Evolutionary conservation across 37 sponge, comb jelly and placozoan genomes (phyloP).

Genomic region (Diacarnus erythraeanus): DNA sequence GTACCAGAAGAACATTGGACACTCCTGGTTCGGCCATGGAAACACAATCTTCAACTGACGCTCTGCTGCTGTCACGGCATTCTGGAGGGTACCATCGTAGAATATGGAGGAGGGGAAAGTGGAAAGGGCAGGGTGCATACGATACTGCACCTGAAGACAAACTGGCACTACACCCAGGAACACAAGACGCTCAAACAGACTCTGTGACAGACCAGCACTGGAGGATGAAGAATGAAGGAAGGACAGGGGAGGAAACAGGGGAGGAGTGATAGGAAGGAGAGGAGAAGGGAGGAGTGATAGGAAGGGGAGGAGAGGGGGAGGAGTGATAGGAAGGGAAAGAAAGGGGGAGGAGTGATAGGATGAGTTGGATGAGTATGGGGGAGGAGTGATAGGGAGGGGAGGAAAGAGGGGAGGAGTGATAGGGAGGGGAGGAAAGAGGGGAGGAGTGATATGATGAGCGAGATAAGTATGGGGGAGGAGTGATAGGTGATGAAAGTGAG

Average conservation of each 20-base stretch:
- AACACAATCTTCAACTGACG: constrained; percentile 67
- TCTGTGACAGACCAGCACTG: constrained; percentile 93
- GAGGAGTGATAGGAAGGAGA: neutral
- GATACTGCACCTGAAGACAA: constrained; percentile 88
- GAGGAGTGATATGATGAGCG: too few species aligned
- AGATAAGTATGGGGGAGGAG: too few species aligned
- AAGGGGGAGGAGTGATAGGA: neutral
- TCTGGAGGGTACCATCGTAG: constrained; percentile 97
- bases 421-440: neutral
- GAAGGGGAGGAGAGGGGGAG: neutral
- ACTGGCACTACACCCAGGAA: constrained; percentile 82
- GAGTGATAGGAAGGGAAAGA: neutral
- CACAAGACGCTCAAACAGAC: constrained; percentile 95
- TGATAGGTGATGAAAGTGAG: neutral
- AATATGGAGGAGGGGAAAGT: constrained; percentile 90
- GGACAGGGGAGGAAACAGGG: too few species aligned
- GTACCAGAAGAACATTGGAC: constrained; percentile 95
- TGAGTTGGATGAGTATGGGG: too few species aligned
- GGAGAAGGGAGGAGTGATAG: neutral
- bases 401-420: neutral
- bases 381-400: neutral
- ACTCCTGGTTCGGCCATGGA: constrained; percentile 84
- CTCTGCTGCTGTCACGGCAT: constrained; percentile 85
- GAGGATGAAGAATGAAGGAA: too few species aligned
- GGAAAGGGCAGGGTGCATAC: constrained; percentile 95